Percentiles rank a stretch among this genome's conserved stretches.
phyloP scores from a whole-genome alignment of 2,113 vertebrate genomes.

The Neofelis nebulosa region DNA sequence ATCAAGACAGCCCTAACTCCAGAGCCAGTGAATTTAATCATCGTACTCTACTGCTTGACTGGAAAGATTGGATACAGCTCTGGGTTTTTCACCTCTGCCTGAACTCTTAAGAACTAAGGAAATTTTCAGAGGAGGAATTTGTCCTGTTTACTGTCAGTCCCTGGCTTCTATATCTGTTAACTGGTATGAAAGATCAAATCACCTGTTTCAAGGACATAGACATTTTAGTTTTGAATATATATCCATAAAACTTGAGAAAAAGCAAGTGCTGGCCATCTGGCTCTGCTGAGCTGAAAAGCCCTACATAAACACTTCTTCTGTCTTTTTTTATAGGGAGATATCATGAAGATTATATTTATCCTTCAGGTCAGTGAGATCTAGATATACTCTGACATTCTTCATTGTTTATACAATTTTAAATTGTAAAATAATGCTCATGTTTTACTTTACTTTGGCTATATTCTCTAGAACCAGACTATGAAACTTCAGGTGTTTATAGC shows the following conservation, averaged over 20 bases:
- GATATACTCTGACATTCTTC: neutral
- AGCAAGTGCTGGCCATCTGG: conserved; percentile 12
- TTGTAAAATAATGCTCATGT: conserved; percentile 43
- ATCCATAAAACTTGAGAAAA: conserved; percentile 42
- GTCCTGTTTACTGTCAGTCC: neutral
- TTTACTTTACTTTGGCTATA: conserved; percentile 52
- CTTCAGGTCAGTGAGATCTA: conserved; percentile 86
- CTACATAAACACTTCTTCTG: neutral
- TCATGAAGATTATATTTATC: conserved; percentile 90
- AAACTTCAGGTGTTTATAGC: conserved; percentile 86
- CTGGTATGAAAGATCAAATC: neutral
- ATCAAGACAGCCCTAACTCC: neutral
- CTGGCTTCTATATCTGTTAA: conserved; percentile 40
- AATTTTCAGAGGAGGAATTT: conserved; percentile 51
- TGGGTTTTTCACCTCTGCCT: neutral
- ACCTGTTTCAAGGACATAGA: neutral
- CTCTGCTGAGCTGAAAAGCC: conserved; percentile 3
- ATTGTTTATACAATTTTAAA: conserved; percentile 33
- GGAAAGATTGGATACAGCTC: neutral
- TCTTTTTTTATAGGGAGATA: conserved; percentile 86
- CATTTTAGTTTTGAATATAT: conserved; percentile 53
- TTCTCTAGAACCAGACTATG: conserved; percentile 89
- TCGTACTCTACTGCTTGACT: neutral
- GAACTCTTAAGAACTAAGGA: neutral
- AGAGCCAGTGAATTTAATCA: neutral